A percentile compares a stretch with the other conserved stretches of the same genome.
These are phyloP conservation scores for Candidula unifasciata DNA, from an alignment of 2,888 invertebrate species.

Conservation along the genomic window DNA sequence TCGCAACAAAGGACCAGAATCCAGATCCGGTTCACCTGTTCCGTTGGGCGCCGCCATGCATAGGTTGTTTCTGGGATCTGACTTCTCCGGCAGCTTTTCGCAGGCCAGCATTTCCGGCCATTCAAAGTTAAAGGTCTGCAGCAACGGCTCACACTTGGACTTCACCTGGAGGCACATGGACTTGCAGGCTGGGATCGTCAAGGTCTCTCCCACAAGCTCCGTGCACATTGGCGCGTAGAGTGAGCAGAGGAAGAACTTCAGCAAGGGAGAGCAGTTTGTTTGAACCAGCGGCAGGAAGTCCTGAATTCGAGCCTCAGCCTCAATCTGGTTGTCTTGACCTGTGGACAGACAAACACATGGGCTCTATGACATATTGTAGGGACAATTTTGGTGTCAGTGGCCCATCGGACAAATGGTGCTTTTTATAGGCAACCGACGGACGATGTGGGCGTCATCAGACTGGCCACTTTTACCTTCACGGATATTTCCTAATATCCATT, in stretches of 20 bases:
- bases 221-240: slow-evolving; percentile 94
- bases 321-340: slow-evolving; percentile 86
- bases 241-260: slow-evolving; percentile 92
- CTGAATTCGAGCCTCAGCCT: slow-evolving; percentile 88
- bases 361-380: not conserved
- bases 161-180: slow-evolving; percentile 86
- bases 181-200: slow-evolving; percentile 87
- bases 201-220: slow-evolving; percentile 87
- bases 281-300: slow-evolving; percentile 85
- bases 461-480: too few relatives aligned
- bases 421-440: too few relatives aligned
- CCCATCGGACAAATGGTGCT: too few relatives aligned
- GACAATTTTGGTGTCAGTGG: too few relatives aligned
- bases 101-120: slow-evolving; percentile 89
- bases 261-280: slow-evolving; percentile 88
- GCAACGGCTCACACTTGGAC: slow-evolving; percentile 80
- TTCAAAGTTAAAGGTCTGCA: slow-evolving; percentile 82
- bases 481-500: too few relatives aligned
- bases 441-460: too few relatives aligned
- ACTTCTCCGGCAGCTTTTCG: slow-evolving; percentile 85
- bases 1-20: slow-evolving; percentile 57
- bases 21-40: slow-evolving; percentile 65
- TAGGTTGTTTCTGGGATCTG: slow-evolving; percentile 80
- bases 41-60: slow-evolving; percentile 85
- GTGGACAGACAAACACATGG: not conserved